Conservation (phyloP, 1,140 invertebrate species). For the Asobara japonica region DNA sequence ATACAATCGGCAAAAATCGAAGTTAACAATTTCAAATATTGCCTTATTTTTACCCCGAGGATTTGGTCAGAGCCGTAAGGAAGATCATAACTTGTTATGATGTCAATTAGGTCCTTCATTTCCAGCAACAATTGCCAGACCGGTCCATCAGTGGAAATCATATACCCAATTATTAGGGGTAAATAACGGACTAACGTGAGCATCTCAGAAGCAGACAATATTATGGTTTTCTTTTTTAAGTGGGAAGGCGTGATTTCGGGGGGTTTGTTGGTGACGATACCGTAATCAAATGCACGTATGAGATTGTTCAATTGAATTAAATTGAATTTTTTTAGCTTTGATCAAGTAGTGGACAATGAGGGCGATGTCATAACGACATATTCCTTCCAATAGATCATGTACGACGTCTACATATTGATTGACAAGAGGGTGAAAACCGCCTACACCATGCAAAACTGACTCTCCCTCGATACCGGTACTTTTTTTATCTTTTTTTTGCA, state of each 20-base stretch:
- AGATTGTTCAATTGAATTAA: background rate
- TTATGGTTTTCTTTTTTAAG: constrained; percentile 13
- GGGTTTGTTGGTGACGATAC: background rate
- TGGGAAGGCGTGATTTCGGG: background rate
- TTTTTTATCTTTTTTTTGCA: background rate
- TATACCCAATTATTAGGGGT: background rate
- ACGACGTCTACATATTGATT: constrained; percentile 1
- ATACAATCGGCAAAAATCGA: constrained; percentile 5
- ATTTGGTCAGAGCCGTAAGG: background rate
- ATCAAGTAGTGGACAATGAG: background rate
- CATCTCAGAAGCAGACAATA: constrained; percentile 22
- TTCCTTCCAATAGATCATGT: constrained; percentile 17
- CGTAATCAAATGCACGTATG: background rate
- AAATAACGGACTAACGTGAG: background rate
- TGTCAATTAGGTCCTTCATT: background rate
- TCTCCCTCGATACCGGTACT: background rate
- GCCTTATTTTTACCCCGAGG: background rate
- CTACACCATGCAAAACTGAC: background rate
- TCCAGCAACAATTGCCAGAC: background rate
- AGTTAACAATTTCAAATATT: background rate
- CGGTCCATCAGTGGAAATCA: background rate
- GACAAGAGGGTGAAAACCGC: background rate
- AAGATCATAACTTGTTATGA: background rate
- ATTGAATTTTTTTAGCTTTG: background rate
- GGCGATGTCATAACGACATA: constrained; percentile 8